A percentile compares a stretch with the other conserved stretches of the same genome.
phyloP scores from a whole-genome alignment of 2,888 invertebrate genomes.

The Amorpha juglandis region DNA sequence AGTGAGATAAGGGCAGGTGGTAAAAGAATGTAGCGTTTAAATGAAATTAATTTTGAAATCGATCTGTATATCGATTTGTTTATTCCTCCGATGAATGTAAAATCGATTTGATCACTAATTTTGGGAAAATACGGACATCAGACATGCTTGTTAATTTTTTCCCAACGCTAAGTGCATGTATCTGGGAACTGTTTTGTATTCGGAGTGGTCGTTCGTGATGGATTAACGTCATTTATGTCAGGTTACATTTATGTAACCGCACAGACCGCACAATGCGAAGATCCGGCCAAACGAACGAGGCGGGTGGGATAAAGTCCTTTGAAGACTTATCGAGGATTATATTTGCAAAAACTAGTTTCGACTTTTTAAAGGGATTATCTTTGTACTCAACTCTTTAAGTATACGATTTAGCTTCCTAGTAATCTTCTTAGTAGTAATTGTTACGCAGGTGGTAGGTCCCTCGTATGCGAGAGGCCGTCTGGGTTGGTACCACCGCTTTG shows the following conservation, averaged over 20 bases:
- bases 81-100: background rate
- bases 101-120: background rate
- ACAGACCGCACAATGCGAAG: slow-evolving; percentile 23
- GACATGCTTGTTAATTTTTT: background rate
- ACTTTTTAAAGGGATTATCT: slow-evolving; percentile 3
- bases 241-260: slow-evolving; percentile 26
- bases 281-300: slow-evolving; percentile 20
- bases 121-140: background rate
- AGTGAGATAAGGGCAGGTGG: no score
- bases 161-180: slow-evolving; percentile 11
- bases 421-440: background rate
- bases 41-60: background rate
- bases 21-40: no score
- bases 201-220: slow-evolving; percentile 34
- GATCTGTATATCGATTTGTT: background rate
- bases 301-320: slow-evolving; percentile 9
- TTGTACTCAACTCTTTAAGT: background rate
- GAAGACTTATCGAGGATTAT: slow-evolving; percentile 12
- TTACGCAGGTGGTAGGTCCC: no score
- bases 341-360: slow-evolving; percentile 17
- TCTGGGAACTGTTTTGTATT: slow-evolving; percentile 33
- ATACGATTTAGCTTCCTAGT: background rate
- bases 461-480: no score
- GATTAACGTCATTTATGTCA: slow-evolving; percentile 39
- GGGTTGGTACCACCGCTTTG: no score